Conservation (phyloP, 2,113 vertebrate genomes). For the Jaculus jaculus region DNA sequence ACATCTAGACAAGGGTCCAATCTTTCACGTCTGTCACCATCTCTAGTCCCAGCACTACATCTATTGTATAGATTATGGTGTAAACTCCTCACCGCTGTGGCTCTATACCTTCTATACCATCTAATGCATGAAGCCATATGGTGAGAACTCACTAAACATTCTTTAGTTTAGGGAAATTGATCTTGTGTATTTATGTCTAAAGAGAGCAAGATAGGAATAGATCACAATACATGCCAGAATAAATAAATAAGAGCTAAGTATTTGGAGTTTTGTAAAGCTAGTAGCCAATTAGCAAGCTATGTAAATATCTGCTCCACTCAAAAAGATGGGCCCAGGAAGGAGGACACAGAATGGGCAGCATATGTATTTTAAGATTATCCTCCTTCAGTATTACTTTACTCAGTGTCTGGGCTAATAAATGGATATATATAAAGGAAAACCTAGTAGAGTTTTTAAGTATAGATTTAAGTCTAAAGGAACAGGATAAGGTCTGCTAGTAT, state of each 20-base stretch:
- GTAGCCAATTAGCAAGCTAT: neutral
- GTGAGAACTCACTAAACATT: neutral
- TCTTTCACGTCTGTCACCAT: no score
- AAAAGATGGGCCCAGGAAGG: accelerated
- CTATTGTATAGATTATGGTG: neutral
- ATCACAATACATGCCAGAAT: neutral
- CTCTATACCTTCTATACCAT: neutral
- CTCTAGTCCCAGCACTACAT: neutral
- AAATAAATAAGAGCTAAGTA: neutral
- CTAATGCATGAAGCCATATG: neutral
- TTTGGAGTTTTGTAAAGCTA: neutral
- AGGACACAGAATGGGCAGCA: accelerated
- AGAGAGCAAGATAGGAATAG: neutral
- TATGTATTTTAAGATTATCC: neutral
- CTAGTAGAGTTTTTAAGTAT: neutral
- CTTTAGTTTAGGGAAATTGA: neutral
- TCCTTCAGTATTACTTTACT: neutral
- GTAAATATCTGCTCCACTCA: neutral
- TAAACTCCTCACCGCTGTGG: neutral
- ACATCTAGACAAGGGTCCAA: neutral
- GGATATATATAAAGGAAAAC: neutral
- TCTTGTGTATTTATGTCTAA: neutral
- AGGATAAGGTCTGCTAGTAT: neutral
- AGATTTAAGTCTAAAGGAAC: neutral
- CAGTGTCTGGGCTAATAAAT: neutral